Percentiles rank a stretch among this genome's conserved stretches.
These are phyloP conservation scores for Australoheros scitulus DNA, from an alignment of 2,113 vertebrate species.

Conservation along the genomic window DNA sequence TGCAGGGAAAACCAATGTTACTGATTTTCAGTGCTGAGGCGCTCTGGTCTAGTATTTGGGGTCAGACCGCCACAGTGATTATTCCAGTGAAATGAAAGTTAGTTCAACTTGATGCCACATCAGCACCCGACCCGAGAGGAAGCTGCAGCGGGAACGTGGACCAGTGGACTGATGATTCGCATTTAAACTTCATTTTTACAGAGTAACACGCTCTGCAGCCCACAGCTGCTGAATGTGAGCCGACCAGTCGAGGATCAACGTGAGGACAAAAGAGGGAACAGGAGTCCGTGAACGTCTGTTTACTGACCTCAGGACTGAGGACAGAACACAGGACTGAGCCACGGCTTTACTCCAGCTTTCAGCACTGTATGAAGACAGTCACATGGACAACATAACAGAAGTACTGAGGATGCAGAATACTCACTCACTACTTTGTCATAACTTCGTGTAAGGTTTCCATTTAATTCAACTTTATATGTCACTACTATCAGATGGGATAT, in stretches of 20 bases:
- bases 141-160: neutral
- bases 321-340: fast-evolving
- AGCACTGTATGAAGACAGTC: too few relatives aligned
- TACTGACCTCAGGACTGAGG: neutral
- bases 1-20: neutral
- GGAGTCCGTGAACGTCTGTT: neutral
- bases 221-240: neutral
- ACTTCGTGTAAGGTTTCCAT: too few relatives aligned
- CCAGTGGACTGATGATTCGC: neutral
- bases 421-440: neutral
- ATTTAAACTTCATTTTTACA: constrained; percentile 14
- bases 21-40: neutral
- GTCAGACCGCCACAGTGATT: neutral
- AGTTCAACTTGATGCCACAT: constrained; percentile 7
- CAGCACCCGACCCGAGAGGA: constrained; percentile 24
- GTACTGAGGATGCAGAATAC: neutral
- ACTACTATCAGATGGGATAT: neutral
- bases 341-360: neutral
- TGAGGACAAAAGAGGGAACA: neutral
- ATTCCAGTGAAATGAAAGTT: neutral
- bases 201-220: neutral
- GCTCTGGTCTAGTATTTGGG: neutral
- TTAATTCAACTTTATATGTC: too few relatives aligned
- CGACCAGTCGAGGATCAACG: neutral
- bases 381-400: neutral